Evolutionary conservation across 2,888 invertebrate genomes (phyloP), one percentile per base, ranked within the genome.

Genomic region (Agrotis exclamationis): DNA sequence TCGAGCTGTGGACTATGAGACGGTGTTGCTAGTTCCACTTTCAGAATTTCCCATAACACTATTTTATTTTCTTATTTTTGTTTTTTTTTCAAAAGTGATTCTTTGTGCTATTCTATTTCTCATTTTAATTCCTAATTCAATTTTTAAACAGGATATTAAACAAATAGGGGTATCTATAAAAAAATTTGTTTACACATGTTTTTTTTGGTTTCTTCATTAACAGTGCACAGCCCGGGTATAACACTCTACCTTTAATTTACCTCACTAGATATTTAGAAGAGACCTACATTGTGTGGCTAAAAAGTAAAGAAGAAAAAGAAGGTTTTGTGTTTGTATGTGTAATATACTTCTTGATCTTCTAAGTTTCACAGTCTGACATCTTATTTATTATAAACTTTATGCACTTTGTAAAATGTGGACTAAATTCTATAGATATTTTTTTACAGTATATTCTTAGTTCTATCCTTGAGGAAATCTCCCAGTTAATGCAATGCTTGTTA

Each of bases 1-100:
- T 62, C 14, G 20, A 9, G 22, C 48, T 65, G 16, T 54, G 59
- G 56, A 66, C 77, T 62, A 69, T 33, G 53, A 65, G 65, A 65
- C 70, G 62, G 33, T 4, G 14, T 33, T 56, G 56, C 14, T 56
- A 56, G 33, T 14, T 33, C 13, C 13, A n/a, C n/a, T 33, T n/a
- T n/a, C n/a, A 2, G 33, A n/a, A n/a, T 56, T 56, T 56, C 6
- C 2, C 11, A 28, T 24, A 28, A 1, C 28, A 3, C 6, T 18
- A 18, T 18, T 54, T 24, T 18, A 24, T 53, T 53, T 18, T 22
- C 6, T n/a, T n/a, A n/a, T n/a, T n/a, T n/a, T n/a, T n/a, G n/a
- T n/a, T n/a, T n/a, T n/a, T n/a, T n/a, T n/a, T n/a, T 14, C 14
- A 24, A 53, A 51, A 22, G 39, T 13, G 20, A 14, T 22, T 22